phyloP scores from a whole-genome alignment of 2,888 invertebrate species.

The Frankliniella fusca region DNA sequence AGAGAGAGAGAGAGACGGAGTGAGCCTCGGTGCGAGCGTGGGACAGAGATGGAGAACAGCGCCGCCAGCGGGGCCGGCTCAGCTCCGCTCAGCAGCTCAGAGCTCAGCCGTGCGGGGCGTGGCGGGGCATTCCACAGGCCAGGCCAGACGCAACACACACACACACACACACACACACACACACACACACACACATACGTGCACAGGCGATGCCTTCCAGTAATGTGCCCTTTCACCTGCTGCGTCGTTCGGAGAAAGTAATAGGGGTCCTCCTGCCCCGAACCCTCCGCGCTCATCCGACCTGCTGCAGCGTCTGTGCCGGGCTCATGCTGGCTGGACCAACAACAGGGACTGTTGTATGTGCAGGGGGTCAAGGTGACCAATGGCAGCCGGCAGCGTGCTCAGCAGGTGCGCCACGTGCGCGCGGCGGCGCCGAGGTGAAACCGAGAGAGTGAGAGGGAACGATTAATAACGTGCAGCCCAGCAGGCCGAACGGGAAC shows the following conservation, averaged over 20 bases:
- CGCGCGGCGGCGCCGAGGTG: neutral
- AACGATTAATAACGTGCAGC: neutral
- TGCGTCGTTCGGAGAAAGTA: constrained; percentile 4
- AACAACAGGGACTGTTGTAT: too few relatives aligned
- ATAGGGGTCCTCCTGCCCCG: neutral
- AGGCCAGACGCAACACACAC: neutral
- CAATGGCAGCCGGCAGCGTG: neutral
- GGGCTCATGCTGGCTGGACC: too few relatives aligned
- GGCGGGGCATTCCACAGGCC: neutral
- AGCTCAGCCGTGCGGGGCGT: neutral
- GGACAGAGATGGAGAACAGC: neutral
- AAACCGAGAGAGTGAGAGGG: neutral
- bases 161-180: too few relatives aligned
- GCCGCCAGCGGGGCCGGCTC: neutral
- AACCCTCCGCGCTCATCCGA: neutral
- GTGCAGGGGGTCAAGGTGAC: neutral
- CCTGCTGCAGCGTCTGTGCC: too few relatives aligned
- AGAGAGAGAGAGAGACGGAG: neutral
- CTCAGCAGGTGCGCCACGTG: neutral
- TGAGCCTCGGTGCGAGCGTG: neutral
- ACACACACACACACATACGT: too few relatives aligned
- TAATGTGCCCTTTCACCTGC: constrained; percentile 19
- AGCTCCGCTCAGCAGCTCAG: too few relatives aligned
- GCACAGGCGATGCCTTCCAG: neutral
- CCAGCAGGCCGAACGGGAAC: neutral